These are phyloP conservation scores for Rhombomys opimus DNA, from an alignment of 2,113 vertebrate genomes.

Conservation along the genomic window DNA sequence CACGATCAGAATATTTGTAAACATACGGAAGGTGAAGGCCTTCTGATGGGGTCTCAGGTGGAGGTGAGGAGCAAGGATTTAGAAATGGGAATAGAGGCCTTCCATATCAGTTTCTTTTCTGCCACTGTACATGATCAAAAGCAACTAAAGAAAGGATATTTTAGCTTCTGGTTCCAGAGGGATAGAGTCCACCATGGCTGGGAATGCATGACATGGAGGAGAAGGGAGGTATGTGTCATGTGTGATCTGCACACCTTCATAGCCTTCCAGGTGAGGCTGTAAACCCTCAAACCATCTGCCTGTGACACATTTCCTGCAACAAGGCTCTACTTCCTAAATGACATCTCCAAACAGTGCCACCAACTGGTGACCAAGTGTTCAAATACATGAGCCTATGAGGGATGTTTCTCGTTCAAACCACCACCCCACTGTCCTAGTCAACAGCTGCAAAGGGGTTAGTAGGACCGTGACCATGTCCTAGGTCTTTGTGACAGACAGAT, in stretches of 20 bases:
- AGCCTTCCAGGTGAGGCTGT: background rate
- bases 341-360: background rate
- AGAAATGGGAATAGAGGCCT: background rate
- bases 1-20: background rate
- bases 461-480: background rate
- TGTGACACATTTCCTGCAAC: background rate
- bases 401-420: background rate
- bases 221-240: background rate
- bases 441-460: background rate
- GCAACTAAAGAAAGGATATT: background rate
- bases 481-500: background rate
- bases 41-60: background rate
- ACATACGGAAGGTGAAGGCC: background rate
- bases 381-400: background rate
- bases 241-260: too few species aligned
- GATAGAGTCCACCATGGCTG: too few species aligned
- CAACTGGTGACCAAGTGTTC: background rate
- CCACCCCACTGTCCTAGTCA: background rate
- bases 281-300: background rate
- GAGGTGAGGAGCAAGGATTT: background rate
- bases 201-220: background rate
- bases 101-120: background rate
- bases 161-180: background rate
- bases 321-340: background rate
- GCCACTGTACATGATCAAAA: background rate